phyloP scores from a whole-genome alignment of 2,888 invertebrate species.

The Latrodectus elegans region DNA sequence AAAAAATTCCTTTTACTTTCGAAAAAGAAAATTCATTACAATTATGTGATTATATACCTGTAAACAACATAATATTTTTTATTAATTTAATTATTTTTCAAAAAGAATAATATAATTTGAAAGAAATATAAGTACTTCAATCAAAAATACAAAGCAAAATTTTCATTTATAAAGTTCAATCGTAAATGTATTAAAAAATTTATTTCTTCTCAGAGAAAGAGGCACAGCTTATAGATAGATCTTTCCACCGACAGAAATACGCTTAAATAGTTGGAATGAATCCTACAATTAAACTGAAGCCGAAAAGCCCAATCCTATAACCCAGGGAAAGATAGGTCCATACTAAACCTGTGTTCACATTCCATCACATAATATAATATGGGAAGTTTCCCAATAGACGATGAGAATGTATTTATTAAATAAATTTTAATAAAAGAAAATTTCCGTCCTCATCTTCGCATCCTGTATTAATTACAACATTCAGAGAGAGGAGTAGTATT shows the following conservation, averaged over 20 bases:
- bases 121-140: no score
- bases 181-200: no score
- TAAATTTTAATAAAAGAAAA: constrained; percentile 48
- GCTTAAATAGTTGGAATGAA: constrained; percentile 9
- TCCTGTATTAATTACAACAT: constrained; percentile 46
- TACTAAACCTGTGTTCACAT: not conserved
- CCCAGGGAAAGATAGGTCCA: constrained; percentile 34
- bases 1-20: no score
- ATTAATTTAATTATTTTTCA: no score
- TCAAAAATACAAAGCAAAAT: no score
- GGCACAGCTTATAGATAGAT: constrained; percentile 21
- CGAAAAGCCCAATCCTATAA: constrained; percentile 48
- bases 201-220: not conserved
- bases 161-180: no score
- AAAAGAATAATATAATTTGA: no score
- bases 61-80: no score
- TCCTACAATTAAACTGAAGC: constrained; percentile 52
- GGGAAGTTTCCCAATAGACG: not conserved
- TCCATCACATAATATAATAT: constrained; percentile 29
- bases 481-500: constrained; percentile 12
- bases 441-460: constrained; percentile 21
- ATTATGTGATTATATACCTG: no score
- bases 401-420: constrained; percentile 51
- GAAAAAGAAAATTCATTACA: no score
- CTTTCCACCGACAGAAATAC: not conserved